Conservation (phyloP, 2,113 vertebrate genomes). For the Rhabdornis inornatus region DNA sequence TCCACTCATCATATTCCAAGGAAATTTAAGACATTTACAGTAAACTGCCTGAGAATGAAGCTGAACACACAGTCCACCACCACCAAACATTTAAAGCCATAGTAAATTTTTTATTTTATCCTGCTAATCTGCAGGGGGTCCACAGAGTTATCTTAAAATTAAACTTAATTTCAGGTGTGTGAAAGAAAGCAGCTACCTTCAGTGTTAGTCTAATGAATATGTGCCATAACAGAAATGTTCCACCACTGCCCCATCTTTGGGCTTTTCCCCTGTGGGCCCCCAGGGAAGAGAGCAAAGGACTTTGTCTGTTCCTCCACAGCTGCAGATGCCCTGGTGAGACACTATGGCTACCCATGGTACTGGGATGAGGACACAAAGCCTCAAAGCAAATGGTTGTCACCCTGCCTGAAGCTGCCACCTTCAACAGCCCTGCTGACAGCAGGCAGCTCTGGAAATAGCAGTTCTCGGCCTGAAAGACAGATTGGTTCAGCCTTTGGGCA, state of each 20-base stretch:
- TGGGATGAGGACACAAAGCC: neutral
- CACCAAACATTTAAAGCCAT: neutral
- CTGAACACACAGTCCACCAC: neutral
- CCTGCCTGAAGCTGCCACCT: neutral
- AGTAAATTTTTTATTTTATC: neutral
- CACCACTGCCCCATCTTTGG: rapidly evolving
- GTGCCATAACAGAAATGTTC: neutral
- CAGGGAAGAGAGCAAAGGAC: neutral
- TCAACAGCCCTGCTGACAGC: neutral
- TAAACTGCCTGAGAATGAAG: neutral
- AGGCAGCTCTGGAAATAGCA: neutral
- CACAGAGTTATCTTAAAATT: neutral
- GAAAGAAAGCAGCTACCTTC: neutral
- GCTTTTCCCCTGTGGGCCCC: neutral
- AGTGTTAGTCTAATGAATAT: neutral
- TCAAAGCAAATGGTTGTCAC: neutral
- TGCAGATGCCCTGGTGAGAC: too few relatives aligned
- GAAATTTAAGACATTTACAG: neutral
- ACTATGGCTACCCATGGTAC: neutral
- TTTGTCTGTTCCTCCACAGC: neutral
- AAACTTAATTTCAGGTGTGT: neutral
- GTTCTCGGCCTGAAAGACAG: neutral
- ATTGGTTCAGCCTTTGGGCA: neutral
- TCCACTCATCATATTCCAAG: neutral
- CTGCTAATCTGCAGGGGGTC: neutral